Percentiles rank a stretch among this genome's conserved stretches.
phyloP scores from a whole-genome alignment of 2,797 vertebrate genomes.

The Syngnathus acus region DNA sequence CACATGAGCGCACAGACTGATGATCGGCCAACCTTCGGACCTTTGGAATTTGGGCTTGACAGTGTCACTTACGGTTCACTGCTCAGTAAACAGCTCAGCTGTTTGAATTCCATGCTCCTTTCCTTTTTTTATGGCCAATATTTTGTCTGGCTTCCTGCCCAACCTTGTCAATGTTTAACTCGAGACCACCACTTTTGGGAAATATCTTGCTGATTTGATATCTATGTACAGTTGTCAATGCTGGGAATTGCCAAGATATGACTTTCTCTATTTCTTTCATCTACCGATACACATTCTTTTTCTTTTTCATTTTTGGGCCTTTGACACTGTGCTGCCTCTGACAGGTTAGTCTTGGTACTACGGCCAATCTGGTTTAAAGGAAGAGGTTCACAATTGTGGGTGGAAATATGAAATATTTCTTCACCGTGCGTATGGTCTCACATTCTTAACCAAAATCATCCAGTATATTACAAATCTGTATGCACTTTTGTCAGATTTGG shows the following conservation, averaged over 20 bases:
- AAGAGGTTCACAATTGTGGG: not conserved
- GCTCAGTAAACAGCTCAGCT: slow-evolving; percentile 43
- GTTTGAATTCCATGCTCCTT: slow-evolving; percentile 15
- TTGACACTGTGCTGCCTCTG: not conserved
- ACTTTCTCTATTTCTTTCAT: not conserved
- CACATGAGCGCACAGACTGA: slow-evolving; percentile 16
- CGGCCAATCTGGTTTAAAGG: not conserved
- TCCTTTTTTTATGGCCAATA: slow-evolving; percentile 10
- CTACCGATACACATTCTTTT: not conserved
- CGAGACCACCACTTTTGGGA: slow-evolving; percentile 21
- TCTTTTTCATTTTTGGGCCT: not conserved
- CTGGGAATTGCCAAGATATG: not conserved
- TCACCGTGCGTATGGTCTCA: no score
- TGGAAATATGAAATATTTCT: not conserved
- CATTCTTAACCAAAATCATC: not conserved
- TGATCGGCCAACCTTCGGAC: slow-evolving; percentile 55
- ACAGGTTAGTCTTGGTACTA: not conserved
- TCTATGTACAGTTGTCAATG: slow-evolving; percentile 1
- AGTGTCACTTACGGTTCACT: slow-evolving; percentile 28
- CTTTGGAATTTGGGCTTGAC: slow-evolving; percentile 48
- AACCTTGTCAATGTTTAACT: slow-evolving; percentile 45
- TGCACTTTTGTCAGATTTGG: not conserved
- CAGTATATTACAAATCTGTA: not conserved
- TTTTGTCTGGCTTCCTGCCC: slow-evolving; percentile 9
- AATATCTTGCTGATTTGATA: slow-evolving; percentile 14